Base-by-base conservation (phyloP, 2,888 invertebrate species). In the Ochropleura leucogaster region DNA sequence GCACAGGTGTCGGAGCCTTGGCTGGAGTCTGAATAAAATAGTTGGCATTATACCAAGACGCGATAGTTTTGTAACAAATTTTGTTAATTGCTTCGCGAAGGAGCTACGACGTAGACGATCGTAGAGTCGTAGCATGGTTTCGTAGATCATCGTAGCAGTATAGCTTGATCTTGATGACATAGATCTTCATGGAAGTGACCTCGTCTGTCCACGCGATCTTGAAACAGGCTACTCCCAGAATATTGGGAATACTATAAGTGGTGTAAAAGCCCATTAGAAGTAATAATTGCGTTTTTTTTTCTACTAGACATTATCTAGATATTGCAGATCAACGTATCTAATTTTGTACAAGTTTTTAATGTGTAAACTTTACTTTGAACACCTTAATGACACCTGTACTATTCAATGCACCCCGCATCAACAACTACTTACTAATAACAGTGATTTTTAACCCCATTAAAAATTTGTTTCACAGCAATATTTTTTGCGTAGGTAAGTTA, bases 1-100 rank as follows among this genome's bases (percentile, higher is more conserved):
- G 80, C 5, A 73, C 83, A 3, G 92, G 90, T 0, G 93, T 89
- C 1, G 91, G 82, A 0, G 80, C 83, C 44, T 83, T 88, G 0
- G 90, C 84, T 0, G 88, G 81, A 67, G 88, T 80, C 90, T 91
- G 64, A 51, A 69, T 42, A 75, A 62, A 70, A 0, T 64, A 53
- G n/a, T 59, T 18, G 0, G 46, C 14, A 65, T 74, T 40, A 30
- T 42, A 51, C 9, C 14, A 65, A 47, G 10, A 57, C n/a, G 3
- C 16, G 30, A 14, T 57, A 57, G 30, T 57, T 30, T 16, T 8
- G 40, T 16, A 40, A 8, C 30, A 16, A 30, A 57, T 30, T 57
- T 57, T 8, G 16, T 44, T 14, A n/a, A 59, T 16, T 16, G 12
- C n/a, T 67, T 44, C 18, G 40, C 47, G 18, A n/a, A 42, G 44